phyloP scores from a whole-genome alignment of 2,888 invertebrate genomes.

The Drosophila stalkeri region DNA sequence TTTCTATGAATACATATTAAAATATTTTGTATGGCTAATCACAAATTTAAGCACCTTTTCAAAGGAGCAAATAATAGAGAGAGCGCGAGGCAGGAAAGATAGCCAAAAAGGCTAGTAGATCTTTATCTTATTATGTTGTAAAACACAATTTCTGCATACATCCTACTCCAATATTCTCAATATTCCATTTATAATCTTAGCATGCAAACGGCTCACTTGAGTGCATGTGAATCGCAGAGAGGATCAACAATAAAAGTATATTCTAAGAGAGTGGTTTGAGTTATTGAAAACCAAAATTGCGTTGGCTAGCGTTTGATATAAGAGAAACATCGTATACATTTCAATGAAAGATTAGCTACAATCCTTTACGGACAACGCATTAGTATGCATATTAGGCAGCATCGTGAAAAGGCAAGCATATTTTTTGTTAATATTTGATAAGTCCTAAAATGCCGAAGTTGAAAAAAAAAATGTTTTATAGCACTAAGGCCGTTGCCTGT shows the following conservation, averaged over 20 bases:
- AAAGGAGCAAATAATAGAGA: not conserved
- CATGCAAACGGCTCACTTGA: not conserved
- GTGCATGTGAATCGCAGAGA: conserved; percentile 4
- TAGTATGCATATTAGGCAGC: conserved; percentile 47
- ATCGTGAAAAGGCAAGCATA: conserved; percentile 23
- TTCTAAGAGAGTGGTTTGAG: not conserved
- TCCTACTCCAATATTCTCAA: not conserved
- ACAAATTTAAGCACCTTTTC: not conserved
- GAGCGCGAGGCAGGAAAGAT: not conserved
- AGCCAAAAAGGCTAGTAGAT: no score
- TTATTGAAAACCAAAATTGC: conserved; percentile 2
- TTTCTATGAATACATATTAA: not conserved
- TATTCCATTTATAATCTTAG: no score
- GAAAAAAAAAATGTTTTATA: conserved; percentile 22
- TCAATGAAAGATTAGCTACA: conserved; percentile 28
- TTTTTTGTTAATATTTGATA: conserved; percentile 49
- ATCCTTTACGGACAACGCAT: conserved; percentile 45
- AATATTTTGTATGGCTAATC: not conserved
- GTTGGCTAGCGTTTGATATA: not conserved
- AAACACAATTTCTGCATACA: not conserved
- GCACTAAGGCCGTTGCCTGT: conserved; percentile 38
- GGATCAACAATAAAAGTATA: not conserved
- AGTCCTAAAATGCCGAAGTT: conserved; percentile 24
- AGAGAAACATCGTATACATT: conserved; percentile 28
- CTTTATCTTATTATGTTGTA: not conserved